Evolutionary conservation across 1,140 invertebrate species (phyloP).

Genomic region (Drosophila mojavensis): DNA sequence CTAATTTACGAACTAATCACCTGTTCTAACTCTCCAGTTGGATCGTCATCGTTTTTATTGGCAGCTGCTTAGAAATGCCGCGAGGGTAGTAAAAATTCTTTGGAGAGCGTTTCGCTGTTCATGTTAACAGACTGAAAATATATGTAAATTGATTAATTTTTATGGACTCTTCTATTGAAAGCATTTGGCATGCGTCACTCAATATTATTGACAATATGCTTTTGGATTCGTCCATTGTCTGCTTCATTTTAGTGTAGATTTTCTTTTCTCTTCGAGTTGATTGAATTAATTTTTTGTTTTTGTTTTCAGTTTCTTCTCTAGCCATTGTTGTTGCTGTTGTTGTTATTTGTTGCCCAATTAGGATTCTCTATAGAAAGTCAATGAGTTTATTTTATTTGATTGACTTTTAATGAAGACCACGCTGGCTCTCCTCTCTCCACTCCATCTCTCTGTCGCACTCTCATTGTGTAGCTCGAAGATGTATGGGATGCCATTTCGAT

Average conservation of each 20-base stretch:
- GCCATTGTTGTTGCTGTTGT: conserved; percentile 8
- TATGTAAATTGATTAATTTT: conserved; percentile 43
- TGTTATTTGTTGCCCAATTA: conserved; percentile 73
- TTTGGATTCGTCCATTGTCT: conserved; percentile 7
- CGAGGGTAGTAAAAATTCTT: too few species aligned
- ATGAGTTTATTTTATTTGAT: conserved; percentile 78
- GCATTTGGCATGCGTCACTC: conserved; percentile 27
- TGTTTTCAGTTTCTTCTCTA: background rate
- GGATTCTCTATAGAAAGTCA: conserved; percentile 75
- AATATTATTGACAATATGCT: conserved; percentile 25
- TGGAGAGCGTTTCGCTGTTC: too few species aligned
- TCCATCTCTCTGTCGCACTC: background rate
- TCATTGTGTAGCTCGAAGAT: background rate
- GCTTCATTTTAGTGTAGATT: conserved; percentile 16
- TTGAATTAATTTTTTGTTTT: conserved; percentile 62
- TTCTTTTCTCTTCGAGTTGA: conserved; percentile 52
- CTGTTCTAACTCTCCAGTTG: too few species aligned
- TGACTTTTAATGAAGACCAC: conserved; percentile 71
- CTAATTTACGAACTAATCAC: too few species aligned
- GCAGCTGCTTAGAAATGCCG: too few species aligned
- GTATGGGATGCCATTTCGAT: conserved; percentile 11
- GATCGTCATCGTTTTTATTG: too few species aligned
- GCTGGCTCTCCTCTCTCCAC: background rate
- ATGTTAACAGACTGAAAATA: background rate
- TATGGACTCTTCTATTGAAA: background rate